Percentiles rank a stretch among this genome's conserved stretches.
Evolutionary conservation across 1,140 invertebrate genomes (phyloP).

Genomic region (Eufriesea mexicana): DNA sequence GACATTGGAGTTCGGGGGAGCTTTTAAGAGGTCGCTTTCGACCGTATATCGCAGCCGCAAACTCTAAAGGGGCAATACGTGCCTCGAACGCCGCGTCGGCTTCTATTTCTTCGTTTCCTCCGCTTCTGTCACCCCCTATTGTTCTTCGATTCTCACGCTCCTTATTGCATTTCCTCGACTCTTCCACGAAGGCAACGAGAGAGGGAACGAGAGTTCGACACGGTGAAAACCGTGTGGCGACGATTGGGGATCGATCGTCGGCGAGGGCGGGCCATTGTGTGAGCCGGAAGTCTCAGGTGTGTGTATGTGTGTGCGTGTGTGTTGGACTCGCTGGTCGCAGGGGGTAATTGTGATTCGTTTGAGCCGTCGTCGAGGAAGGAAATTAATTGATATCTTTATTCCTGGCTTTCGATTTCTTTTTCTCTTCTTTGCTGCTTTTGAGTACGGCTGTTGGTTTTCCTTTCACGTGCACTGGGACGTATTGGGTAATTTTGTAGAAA

Average conservation of each 20-base stretch:
- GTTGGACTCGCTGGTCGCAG: background rate
- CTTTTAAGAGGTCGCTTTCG: conserved; percentile 63
- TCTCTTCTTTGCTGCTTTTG: background rate
- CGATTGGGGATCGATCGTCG: conserved; percentile 13
- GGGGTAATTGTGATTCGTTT: background rate
- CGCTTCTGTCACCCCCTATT: conserved; percentile 49
- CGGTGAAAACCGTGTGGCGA: conserved; percentile 1
- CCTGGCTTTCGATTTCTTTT: too few species aligned
- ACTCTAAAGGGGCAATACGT: conserved; percentile 63
- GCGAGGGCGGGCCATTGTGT: background rate
- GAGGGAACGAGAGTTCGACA: background rate
- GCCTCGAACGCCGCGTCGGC: conserved; percentile 42
- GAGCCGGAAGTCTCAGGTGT: background rate
- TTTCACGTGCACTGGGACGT: too few species aligned
- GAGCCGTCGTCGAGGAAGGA: background rate
- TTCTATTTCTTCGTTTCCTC: conserved; percentile 45
- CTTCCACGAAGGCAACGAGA: background rate
- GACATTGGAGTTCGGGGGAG: conserved; percentile 16
- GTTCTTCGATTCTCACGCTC: conserved; percentile 53
- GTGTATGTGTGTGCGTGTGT: background rate
- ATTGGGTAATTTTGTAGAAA: too few species aligned
- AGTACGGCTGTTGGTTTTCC: too few species aligned
- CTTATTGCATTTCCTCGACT: conserved; percentile 49
- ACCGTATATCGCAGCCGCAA: conserved; percentile 55
- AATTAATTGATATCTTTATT: background rate